A percentile compares a stretch with the other conserved stretches of the same genome.
These are phyloP conservation scores for Podabrus alpinus DNA, from an alignment of 2,888 invertebrate genomes.

Conservation along the genomic window DNA sequence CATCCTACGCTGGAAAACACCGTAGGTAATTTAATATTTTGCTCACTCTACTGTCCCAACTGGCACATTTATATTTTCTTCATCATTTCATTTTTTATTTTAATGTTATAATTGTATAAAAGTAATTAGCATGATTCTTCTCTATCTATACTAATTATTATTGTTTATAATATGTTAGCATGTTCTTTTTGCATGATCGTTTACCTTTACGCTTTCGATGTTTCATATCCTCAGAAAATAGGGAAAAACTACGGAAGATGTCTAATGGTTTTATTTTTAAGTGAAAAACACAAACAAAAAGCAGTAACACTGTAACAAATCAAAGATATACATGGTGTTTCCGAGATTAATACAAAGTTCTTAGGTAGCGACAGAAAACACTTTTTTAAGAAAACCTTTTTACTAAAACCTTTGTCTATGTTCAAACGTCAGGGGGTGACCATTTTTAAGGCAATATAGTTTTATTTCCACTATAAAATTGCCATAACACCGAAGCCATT, in stretches of 20 bases:
- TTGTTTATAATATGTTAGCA: not conserved
- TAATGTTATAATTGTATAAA: not conserved
- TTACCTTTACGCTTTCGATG: not conserved
- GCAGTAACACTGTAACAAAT: too few species aligned
- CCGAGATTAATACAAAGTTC: too few species aligned
- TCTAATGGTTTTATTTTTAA: too few species aligned
- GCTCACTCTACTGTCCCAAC: constrained; percentile 58
- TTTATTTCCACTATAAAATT: too few species aligned
- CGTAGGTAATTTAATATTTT: constrained; percentile 46
- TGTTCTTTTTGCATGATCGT: not conserved
- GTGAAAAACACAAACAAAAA: too few species aligned
- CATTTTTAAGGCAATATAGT: too few species aligned
- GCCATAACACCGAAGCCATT: too few species aligned
- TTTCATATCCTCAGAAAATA: not conserved
- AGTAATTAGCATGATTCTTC: not conserved
- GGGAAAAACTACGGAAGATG: not conserved
- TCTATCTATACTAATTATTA: not conserved
- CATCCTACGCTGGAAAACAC: constrained; percentile 45
- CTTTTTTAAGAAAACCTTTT: too few species aligned
- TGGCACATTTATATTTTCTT: constrained; percentile 56
- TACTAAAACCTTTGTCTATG: too few species aligned
- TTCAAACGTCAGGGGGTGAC: too few species aligned
- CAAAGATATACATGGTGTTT: too few species aligned
- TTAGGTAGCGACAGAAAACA: too few species aligned
- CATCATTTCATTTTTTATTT: constrained; percentile 11